These are phyloP conservation scores for Cataglyphis rosenhaueri DNA, from an alignment of 2,888 invertebrate genomes.

Conservation along the genomic window DNA sequence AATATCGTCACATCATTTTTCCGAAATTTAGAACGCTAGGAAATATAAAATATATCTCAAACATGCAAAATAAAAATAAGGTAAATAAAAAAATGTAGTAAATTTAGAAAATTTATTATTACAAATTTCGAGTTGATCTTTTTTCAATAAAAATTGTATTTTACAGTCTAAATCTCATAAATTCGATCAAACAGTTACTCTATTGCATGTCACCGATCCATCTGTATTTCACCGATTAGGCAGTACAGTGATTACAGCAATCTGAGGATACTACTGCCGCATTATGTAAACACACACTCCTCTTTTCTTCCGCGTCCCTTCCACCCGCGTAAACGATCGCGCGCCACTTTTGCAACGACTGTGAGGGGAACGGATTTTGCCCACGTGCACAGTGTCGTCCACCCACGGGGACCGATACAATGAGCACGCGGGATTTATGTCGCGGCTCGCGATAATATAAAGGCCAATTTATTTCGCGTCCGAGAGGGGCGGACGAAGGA, in stretches of 20 bases:
- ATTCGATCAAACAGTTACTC: background rate
- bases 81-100: background rate
- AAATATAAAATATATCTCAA: background rate
- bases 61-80: background rate
- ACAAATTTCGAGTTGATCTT: background rate
- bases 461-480: constrained; percentile 81
- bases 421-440: constrained; percentile 80
- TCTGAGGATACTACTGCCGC: background rate
- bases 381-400: constrained; percentile 76
- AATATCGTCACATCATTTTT: background rate
- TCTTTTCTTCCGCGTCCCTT: constrained; percentile 45
- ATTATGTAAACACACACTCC: constrained; percentile 25
- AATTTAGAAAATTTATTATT: background rate
- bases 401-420: constrained; percentile 82
- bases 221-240: constrained; percentile 2
- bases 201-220: background rate
- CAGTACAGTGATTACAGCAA: background rate
- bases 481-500: constrained; percentile 53
- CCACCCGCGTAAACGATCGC: constrained; percentile 66
- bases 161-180: background rate
- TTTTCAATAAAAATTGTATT: background rate
- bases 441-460: constrained; percentile 81
- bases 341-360: constrained; percentile 66
- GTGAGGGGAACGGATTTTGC: constrained; percentile 73
- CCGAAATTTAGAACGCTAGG: background rate